Evolutionary conservation across 2,888 invertebrate genomes (phyloP), one percentile per base, ranked within the genome.

Genomic region (Drosophila flavopinicola): DNA sequence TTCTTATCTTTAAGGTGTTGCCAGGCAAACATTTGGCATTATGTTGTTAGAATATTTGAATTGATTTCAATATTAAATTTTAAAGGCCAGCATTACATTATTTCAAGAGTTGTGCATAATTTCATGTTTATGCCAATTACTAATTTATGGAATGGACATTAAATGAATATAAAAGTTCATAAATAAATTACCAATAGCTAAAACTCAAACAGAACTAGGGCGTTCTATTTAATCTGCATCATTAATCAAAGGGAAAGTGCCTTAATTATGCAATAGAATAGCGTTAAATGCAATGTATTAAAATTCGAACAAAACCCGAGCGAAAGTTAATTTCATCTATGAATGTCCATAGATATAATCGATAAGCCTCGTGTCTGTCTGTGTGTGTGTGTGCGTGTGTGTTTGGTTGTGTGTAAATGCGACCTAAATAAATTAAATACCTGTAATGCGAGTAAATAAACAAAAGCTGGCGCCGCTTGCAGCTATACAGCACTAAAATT

Each of bases 241-340:
- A 75, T 73, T 82, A 75, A 82, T 78, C 82, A 78, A 73, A 75
- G 48, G 52, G 37, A 58, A 73, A 59, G 72, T 44, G 61, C 53
- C 58, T 59, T 66, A 82, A 73, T 78, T 75, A 73, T 73, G 53
- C 57, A 61, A 49, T 45, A 64, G 66, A 66, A 64, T 52, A 51
- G 38, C 57, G 65, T 66, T 69, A 65, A 69, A 69, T 52, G 33
- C 54, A 58, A 47, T 37, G 29, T 35, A 35, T 57, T 41, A 38
- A 41, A 56, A 45, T 67, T 32, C 47, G 11, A 15, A 13, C 29
- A 38, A 37, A 44, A 25, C 10, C 24, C 15, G 23, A 13, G 11
- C 30, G 32, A 57, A 51, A 63, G 47, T 60, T 70, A 69, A 76
- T 79, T 73, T 73, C 29, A 25, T 45, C 48, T 54, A 54, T 60